Evolutionary conservation across 2,888 invertebrate genomes (phyloP).

Genomic region (Chelonus formosanus): DNA sequence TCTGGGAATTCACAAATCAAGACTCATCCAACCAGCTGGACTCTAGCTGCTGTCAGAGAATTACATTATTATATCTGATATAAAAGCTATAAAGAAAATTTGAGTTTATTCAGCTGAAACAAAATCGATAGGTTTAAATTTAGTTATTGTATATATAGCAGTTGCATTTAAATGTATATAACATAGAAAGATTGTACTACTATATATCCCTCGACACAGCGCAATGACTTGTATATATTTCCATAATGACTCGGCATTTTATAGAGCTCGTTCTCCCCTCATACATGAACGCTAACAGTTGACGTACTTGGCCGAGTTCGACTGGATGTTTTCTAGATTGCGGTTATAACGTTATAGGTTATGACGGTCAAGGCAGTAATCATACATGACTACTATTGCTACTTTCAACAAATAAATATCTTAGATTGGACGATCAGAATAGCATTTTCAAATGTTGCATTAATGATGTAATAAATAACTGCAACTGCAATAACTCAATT

Average conservation of each 20-base stretch:
- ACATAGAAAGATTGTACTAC: constrained; percentile 47
- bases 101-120: too few species aligned
- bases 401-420: too few species aligned
- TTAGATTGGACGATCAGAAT: too few species aligned
- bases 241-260: constrained; percentile 62
- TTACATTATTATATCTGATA: too few species aligned
- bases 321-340: constrained; percentile 55
- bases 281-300: constrained; percentile 30
- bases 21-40: too few species aligned
- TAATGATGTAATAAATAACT: too few species aligned
- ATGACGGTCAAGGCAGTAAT: constrained; percentile 42
- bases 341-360: constrained; percentile 31
- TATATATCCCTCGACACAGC: constrained; percentile 53
- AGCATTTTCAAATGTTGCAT: too few species aligned
- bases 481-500: too few species aligned
- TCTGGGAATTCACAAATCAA: too few species aligned
- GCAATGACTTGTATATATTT: constrained; percentile 62
- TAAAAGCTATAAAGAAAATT: too few species aligned
- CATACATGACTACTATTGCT: neutral
- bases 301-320: constrained; percentile 59
- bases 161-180: constrained; percentile 5
- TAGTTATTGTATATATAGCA: neutral
- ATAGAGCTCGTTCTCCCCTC: constrained; percentile 40
- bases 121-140: neutral
- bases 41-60: too few species aligned